phyloP scores from a whole-genome alignment of 2,888 invertebrate genomes.

The Troglohyphantes excavatus region DNA sequence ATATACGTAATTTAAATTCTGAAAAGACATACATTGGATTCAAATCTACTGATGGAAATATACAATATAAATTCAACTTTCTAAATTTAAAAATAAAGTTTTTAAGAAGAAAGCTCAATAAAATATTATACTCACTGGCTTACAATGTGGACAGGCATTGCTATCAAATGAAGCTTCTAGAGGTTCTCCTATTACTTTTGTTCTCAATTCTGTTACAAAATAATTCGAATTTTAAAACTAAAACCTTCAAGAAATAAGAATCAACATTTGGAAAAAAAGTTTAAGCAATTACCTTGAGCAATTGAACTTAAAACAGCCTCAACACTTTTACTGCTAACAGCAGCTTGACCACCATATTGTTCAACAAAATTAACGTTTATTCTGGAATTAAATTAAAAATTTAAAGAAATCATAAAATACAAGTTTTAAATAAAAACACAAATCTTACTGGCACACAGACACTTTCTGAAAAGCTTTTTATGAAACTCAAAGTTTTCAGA shows the following conservation, averaged over 20 bases:
- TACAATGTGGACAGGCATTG: constrained; percentile 57
- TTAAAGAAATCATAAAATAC: not conserved
- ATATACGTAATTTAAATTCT: too few species aligned
- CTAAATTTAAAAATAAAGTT: too few species aligned
- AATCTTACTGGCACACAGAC: too few species aligned
- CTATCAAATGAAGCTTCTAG: constrained; percentile 48
- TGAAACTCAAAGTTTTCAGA: too few species aligned
- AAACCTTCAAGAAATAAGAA: not conserved
- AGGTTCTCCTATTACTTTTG: constrained; percentile 41
- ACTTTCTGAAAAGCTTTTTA: too few species aligned
- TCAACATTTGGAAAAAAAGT: not conserved
- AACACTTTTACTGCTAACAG: constrained; percentile 33
- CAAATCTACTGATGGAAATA: too few species aligned
- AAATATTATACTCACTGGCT: constrained; percentile 74
- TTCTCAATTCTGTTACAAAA: constrained; percentile 65
- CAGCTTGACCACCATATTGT: constrained; percentile 6
- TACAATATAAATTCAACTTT: too few species aligned
- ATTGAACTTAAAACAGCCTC: constrained; percentile 41
- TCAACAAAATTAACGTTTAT: constrained; percentile 64
- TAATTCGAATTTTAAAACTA: not conserved
- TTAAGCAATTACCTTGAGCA: constrained; percentile 37
- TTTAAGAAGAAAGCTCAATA: too few species aligned
- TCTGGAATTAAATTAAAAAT: constrained; percentile 23
- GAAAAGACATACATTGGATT: too few species aligned
- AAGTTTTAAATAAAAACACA: too few species aligned